Evolutionary conservation across 2,888 invertebrate genomes (phyloP).

Genomic region (Torymus aiolomorphi): DNA sequence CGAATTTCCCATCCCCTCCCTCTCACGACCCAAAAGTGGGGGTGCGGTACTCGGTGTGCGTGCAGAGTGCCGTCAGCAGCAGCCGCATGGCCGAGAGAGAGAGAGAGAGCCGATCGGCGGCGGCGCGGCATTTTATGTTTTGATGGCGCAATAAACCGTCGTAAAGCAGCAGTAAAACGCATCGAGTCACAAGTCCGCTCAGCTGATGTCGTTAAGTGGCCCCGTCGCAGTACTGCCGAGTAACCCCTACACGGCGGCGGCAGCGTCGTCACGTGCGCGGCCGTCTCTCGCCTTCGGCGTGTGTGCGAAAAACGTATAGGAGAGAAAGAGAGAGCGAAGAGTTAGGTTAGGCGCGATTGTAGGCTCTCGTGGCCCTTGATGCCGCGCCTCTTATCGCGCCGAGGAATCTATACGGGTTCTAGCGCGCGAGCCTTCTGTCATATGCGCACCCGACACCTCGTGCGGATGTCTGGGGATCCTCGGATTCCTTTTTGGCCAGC

Average conservation of each 20-base stretch:
- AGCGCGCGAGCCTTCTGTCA: constrained; percentile 29
- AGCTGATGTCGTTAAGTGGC: constrained; percentile 75
- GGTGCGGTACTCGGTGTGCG: too few relatives aligned
- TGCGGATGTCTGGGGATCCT: neutral
- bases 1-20: too few relatives aligned
- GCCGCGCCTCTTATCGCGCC: constrained; percentile 20
- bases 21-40: too few relatives aligned
- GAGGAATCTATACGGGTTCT: constrained; percentile 38
- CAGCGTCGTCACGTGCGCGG: constrained; percentile 52
- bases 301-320: neutral
- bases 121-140: constrained; percentile 73
- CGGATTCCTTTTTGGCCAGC: neutral
- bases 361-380: constrained; percentile 22
- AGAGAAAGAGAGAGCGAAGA: neutral
- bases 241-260: constrained; percentile 61
- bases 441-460: constrained; percentile 28
- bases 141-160: constrained; percentile 76
- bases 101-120: neutral
- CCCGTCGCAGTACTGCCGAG: constrained; percentile 65
- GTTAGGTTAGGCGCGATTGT: constrained; percentile 35
- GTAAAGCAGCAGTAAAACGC: constrained; percentile 76
- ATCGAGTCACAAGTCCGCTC: constrained; percentile 75
- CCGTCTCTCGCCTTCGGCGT: neutral
- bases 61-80: too few relatives aligned
- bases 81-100: too few relatives aligned